These are phyloP conservation scores for Gymnopithys bicolor DNA, from an alignment of 2,797 vertebrate species.

Conservation along the genomic window DNA sequence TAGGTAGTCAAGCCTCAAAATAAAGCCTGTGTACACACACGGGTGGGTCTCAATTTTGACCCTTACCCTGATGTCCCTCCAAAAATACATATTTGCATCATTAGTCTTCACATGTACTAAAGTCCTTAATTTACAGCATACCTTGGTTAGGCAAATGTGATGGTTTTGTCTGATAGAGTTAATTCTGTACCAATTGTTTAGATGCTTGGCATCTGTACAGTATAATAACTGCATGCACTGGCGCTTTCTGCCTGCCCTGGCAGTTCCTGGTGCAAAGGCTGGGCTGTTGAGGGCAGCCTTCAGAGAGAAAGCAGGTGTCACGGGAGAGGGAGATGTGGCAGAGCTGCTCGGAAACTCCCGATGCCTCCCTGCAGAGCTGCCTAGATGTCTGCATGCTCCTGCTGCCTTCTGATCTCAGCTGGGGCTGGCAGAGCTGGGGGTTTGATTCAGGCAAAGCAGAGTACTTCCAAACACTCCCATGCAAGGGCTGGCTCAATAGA, in stretches of 20 bases:
- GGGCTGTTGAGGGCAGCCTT: not conserved
- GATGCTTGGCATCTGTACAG: not conserved
- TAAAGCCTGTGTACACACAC: not conserved
- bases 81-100: not conserved
- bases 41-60: not conserved
- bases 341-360: not conserved
- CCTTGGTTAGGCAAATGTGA: not conserved
- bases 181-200: not conserved
- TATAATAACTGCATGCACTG: not conserved
- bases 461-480: not conserved
- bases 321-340: not conserved
- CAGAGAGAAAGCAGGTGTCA: not conserved
- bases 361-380: constrained; percentile 21
- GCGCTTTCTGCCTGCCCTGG: not conserved
- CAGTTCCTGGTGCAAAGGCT: not conserved
- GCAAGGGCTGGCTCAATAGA: not conserved
- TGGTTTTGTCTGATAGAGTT: not conserved
- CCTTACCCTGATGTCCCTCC: not conserved
- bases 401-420: constrained; percentile 49
- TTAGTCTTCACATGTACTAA: not conserved
- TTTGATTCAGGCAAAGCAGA: constrained; percentile 42
- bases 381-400: not conserved
- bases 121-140: not conserved
- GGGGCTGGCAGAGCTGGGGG: not conserved
- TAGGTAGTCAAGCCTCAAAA: not conserved